A percentile compares a stretch with the other conserved stretches of the same genome.
Evolutionary conservation across 1,140 invertebrate genomes (phyloP).

Genomic region (Ctenoplectra terminalis): DNA sequence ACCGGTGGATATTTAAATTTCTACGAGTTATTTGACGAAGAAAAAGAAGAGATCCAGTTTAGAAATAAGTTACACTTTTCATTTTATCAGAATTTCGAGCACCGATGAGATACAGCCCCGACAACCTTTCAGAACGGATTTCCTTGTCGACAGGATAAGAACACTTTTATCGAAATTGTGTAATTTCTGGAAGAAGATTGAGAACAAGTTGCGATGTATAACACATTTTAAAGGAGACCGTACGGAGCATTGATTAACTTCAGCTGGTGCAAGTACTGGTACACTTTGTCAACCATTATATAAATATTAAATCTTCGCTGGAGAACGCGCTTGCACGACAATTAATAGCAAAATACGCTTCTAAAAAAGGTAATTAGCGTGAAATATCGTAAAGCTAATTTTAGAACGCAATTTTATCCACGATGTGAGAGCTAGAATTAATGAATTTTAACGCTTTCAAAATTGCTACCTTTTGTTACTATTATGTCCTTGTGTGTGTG

Average conservation of each 20-base stretch:
- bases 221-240: background rate
- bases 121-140: background rate
- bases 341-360: no score
- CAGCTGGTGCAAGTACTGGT: background rate
- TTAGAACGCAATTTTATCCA: background rate
- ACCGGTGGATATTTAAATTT: background rate
- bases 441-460: background rate
- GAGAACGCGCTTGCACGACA: no score
- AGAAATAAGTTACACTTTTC: background rate
- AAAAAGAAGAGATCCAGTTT: no score
- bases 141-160: background rate
- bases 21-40: background rate
- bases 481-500: no score
- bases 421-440: background rate
- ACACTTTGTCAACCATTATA: background rate
- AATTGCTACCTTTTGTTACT: background rate
- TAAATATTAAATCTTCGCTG: background rate
- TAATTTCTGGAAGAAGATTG: background rate
- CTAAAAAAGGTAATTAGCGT: conserved; percentile 19
- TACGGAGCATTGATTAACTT: conserved; percentile 2
- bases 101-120: background rate
- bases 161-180: conserved; percentile 1
- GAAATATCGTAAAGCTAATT: background rate
- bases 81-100: background rate
- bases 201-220: background rate